A percentile compares a stretch with the other conserved stretches of the same genome.
phyloP scores from a whole-genome alignment of 2,888 invertebrate genomes.

The Ceratothoa steindachneri region DNA sequence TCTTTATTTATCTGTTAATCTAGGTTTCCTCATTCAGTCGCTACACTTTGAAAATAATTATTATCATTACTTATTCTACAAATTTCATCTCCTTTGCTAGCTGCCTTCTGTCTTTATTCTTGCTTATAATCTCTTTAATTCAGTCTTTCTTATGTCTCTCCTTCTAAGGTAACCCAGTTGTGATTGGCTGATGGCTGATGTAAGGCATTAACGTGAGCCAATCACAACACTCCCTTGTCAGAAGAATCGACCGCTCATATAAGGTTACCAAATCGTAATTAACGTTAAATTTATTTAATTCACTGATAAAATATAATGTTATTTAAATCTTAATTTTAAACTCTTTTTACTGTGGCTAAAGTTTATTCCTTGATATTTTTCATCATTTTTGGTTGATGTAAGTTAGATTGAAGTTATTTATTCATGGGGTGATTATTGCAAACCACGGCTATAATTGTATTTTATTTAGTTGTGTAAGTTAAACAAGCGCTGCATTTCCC shows the following conservation, averaged over 20 bases:
- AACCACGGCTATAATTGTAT: not conserved
- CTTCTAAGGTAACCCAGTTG: not conserved
- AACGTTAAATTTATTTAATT: slow-evolving; percentile 4
- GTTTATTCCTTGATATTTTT: not conserved
- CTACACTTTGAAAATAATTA: no score
- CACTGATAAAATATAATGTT: not conserved
- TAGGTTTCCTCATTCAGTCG: no score
- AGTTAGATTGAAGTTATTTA: not conserved
- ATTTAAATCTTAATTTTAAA: not conserved
- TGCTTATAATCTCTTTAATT: not conserved
- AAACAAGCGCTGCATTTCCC: not conserved
- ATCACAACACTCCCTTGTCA: not conserved
- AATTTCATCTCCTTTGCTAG: no score
- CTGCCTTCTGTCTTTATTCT: no score
- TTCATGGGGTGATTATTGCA: not conserved
- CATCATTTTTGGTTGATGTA: not conserved
- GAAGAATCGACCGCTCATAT: slow-evolving; percentile 3
- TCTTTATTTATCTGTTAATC: no score
- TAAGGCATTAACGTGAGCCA: not conserved
- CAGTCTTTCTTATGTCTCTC: not conserved
- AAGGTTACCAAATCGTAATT: slow-evolving; percentile 10
- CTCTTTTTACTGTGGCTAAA: not conserved
- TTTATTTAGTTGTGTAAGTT: not conserved
- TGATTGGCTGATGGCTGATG: slow-evolving; percentile 1
- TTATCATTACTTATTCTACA: no score